Conservation (phyloP, 2,888 invertebrate species). For the Hypomecis atomaria region DNA sequence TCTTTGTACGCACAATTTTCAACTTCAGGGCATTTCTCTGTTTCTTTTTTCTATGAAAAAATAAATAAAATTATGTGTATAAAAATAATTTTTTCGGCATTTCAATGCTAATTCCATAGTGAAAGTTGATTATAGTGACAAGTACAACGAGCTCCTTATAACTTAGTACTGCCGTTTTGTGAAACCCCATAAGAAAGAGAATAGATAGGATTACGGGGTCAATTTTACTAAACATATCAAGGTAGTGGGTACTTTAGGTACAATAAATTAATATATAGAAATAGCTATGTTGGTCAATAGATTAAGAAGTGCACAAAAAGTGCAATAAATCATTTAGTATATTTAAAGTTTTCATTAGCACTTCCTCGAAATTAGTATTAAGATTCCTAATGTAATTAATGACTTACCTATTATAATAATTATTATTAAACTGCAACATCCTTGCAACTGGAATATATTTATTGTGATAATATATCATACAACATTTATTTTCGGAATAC, state of each 20-base stretch:
- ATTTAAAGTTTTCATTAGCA: slow-evolving; percentile 60
- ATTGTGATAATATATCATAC: slow-evolving; percentile 45
- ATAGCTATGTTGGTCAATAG: background rate
- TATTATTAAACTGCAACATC: background rate
- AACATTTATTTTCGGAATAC: slow-evolving; percentile 17
- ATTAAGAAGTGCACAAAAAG: background rate
- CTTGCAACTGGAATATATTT: slow-evolving; percentile 3
- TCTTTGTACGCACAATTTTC: too few species aligned
- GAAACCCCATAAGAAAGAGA: too few species aligned
- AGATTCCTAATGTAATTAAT: slow-evolving; percentile 14
- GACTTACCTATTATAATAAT: slow-evolving; percentile 28
- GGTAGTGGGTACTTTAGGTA: slow-evolving; percentile 3
- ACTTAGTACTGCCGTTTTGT: too few species aligned
- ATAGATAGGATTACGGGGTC: background rate
- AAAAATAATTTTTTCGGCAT: too few species aligned
- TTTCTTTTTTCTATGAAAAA: too few species aligned
- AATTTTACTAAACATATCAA: slow-evolving; percentile 3
- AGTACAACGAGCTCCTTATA: too few species aligned
- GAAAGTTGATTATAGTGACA: too few species aligned
- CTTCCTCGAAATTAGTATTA: slow-evolving; percentile 66
- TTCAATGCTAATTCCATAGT: too few species aligned
- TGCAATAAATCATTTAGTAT: background rate
- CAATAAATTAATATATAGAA: too few species aligned
- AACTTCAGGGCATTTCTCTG: too few species aligned
- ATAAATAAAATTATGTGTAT: too few species aligned